These are phyloP conservation scores for Salticus scenicus DNA, from an alignment of 2,888 invertebrate genomes.

Conservation along the genomic window DNA sequence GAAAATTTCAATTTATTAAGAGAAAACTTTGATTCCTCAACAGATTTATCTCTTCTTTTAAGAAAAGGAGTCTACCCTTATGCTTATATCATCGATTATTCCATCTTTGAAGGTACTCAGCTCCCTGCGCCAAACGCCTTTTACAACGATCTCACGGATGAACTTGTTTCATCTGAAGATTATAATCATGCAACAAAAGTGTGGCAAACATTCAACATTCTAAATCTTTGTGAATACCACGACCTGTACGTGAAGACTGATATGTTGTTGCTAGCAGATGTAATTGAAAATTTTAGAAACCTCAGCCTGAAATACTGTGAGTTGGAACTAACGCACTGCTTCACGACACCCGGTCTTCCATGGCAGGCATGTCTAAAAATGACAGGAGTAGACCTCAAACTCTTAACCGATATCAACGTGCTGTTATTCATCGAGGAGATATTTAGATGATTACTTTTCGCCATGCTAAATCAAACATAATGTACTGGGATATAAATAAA, in stretches of 20 bases:
- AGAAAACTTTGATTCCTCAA: too few relatives aligned
- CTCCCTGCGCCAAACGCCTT: constrained; percentile 70
- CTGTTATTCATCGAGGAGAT: too few relatives aligned
- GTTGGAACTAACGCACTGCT: too few relatives aligned
- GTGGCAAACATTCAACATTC: constrained; percentile 72
- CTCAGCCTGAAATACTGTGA: constrained; percentile 71
- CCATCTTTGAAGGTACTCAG: constrained; percentile 72
- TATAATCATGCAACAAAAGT: constrained; percentile 47
- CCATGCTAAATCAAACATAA: too few relatives aligned
- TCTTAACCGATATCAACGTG: too few relatives aligned
- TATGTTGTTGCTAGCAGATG: neutral
- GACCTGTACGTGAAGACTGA: neutral
- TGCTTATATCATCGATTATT: constrained; percentile 73
- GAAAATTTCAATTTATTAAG: constrained; percentile 61
- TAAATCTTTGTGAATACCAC: constrained; percentile 71
- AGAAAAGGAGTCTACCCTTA: constrained; percentile 73
- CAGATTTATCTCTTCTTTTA: constrained; percentile 41
- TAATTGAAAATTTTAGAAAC: constrained; percentile 7
- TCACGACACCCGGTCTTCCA: too few relatives aligned
- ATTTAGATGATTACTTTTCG: too few relatives aligned
- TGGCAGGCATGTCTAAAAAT: too few relatives aligned
- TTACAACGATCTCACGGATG: constrained; percentile 62
- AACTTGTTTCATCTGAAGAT: constrained; percentile 30
- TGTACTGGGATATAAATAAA: too few relatives aligned
- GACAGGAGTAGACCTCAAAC: too few relatives aligned